phyloP scores from a whole-genome alignment of 2,797 vertebrate species.

The Brachyalestes nurse region DNA sequence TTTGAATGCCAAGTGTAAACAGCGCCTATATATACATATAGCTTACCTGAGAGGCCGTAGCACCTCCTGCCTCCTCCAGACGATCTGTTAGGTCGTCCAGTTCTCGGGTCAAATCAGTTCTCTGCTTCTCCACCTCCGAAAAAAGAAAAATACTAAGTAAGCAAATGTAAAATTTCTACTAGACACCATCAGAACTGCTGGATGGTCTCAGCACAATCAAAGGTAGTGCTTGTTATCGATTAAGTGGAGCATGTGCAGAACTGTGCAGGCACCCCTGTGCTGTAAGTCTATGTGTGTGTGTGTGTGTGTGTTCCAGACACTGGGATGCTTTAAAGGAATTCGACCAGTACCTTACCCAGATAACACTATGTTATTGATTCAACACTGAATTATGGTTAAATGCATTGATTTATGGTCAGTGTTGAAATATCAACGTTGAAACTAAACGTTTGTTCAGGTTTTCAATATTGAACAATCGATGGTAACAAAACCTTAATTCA shows the following conservation, averaged over 20 bases:
- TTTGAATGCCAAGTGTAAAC: background rate
- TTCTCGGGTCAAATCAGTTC: slow-evolving; percentile 80
- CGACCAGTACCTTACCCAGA: slow-evolving; percentile 4
- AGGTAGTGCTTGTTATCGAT: slow-evolving; percentile 13
- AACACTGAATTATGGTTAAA: no score
- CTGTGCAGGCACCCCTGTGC: no score
- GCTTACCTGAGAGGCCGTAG: slow-evolving; percentile 79
- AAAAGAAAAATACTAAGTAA: slow-evolving; percentile 3
- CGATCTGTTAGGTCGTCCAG: slow-evolving; percentile 83
- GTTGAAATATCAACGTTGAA: no score
- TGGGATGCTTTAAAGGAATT: background rate
- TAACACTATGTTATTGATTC: no score
- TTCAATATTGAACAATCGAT: no score
- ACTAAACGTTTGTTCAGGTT: no score
- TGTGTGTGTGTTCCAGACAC: slow-evolving; percentile 28
- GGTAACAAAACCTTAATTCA: no score
- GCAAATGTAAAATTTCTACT: background rate
- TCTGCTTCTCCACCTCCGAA: slow-evolving; percentile 83
- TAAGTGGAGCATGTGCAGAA: background rate
- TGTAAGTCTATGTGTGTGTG: slow-evolving; percentile 10
- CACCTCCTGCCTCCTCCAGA: slow-evolving; percentile 83
- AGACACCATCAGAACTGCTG: background rate
- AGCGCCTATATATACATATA: background rate
- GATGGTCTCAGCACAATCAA: background rate
- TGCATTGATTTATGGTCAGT: no score